Conservation (phyloP, 2,797 vertebrate genomes). For the Psittacula echo region DNA sequence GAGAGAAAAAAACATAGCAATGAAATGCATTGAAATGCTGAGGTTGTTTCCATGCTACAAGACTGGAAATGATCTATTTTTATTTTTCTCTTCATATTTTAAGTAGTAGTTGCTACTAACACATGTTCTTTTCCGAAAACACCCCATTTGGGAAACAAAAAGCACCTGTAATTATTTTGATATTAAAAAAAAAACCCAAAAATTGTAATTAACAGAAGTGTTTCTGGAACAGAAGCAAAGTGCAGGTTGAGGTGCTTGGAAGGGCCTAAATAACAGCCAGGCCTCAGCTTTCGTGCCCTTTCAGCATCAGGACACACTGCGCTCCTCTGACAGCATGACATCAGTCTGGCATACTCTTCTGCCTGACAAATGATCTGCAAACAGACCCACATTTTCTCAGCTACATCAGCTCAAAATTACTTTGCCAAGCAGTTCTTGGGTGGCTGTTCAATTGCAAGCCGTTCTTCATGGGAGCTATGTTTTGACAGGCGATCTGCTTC, state of each 20-base stretch:
- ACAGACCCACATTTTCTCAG: constrained; percentile 30
- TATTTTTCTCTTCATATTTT: neutral
- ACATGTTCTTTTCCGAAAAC: neutral
- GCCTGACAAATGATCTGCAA: constrained; percentile 33
- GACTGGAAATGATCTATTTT: neutral
- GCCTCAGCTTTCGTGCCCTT: neutral
- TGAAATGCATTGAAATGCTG: neutral
- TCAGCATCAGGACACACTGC: neutral
- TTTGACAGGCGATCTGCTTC: neutral
- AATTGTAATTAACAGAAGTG: neutral
- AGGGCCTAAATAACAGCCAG: neutral
- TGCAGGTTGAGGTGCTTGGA: neutral
- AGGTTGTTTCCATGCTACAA: neutral
- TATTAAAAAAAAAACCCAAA: neutral
- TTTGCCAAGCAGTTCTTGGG: constrained; percentile 10
- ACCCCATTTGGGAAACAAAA: neutral
- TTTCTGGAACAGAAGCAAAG: neutral
- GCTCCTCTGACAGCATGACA: neutral
- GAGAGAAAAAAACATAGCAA: neutral
- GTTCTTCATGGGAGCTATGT: neutral
- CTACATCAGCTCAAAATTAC: constrained; percentile 42
- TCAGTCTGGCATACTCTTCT: neutral
- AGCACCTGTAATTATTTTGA: neutral
- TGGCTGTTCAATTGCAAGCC: neutral
- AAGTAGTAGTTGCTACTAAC: neutral